Base-by-base conservation (phyloP, 2,113 vertebrate genomes). In the Merops nubicus region DNA sequence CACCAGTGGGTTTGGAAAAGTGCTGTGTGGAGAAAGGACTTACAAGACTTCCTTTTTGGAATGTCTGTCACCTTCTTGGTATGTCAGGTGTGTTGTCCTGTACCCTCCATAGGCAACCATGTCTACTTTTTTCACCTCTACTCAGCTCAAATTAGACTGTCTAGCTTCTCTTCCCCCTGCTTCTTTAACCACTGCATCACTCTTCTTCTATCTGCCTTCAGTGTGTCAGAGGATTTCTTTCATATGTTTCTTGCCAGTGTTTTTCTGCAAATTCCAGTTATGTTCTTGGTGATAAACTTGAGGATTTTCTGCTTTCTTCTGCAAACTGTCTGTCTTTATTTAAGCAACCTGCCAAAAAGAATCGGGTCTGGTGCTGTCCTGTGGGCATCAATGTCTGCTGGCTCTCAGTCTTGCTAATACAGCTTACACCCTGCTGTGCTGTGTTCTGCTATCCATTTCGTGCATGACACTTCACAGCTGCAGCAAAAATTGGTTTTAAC, bases 391-490 rank as follows among this genome's bases (percentile, higher is more conserved):
- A 3, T 29, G 10, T 56, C 38, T 63, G n/a, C 19, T 80, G 47
- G 5, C 63, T 89, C 57, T 86, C 15, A 57, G 9, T 56, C 60
- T 70, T 70, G 31, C 60, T 78, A 57, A n/a, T 34, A 8, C 0
- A 25, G n/a, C n/a, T 77, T 77, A n/a, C 0, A 4, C 28, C 15
- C 19, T 53, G 20, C 31, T 68, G 2, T 64, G 21, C 51, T 53
- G 15, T 54, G 29, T 33, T 57, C 20, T 11, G 7, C 54, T 57
- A 12, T 47, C 40, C 23, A 5, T 70, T 57, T 82, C 45, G 16
- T 43, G 5, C 0, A 0, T n/a, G 42, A 28, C 0, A 0, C 63
- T 23, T 53, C 54, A 54, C 70, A 70, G 68, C 62, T 1, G 1
- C n/a, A 74, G 25, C 64, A 85, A 21, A 74, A 70, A 10, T 20